Conservation (phyloP, 2,888 invertebrate genomes). For the Caenorhabditis doughertyi region DNA sequence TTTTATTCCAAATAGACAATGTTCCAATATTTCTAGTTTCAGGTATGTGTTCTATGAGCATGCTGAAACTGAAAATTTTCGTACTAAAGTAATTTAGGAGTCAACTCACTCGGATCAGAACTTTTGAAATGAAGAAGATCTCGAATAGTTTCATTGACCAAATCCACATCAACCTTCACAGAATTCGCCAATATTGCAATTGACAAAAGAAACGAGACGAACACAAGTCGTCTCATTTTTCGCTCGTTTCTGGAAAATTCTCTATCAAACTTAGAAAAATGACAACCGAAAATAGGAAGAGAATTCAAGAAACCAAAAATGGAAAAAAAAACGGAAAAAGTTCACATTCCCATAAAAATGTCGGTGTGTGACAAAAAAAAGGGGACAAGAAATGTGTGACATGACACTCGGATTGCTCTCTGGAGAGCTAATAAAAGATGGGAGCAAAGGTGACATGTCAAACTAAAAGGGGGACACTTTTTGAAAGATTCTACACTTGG, state of each 20-base stretch:
- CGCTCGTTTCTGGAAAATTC: too few species aligned
- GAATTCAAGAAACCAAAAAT: background rate
- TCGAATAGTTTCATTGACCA: slow-evolving; percentile 64
- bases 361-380: slow-evolving; percentile 19
- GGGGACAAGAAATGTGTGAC: slow-evolving; percentile 4
- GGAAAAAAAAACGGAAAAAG: slow-evolving; percentile 1
- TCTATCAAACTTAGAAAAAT: background rate
- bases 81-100: background rate
- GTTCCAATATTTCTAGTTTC: too few species aligned
- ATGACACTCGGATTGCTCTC: slow-evolving; percentile 48
- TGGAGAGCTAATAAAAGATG: slow-evolving; percentile 48
- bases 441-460: slow-evolving; percentile 57
- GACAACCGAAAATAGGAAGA: background rate
- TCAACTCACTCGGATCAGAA: slow-evolving; percentile 49
- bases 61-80: too few species aligned
- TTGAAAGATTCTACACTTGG: slow-evolving; percentile 55
- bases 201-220: slow-evolving; percentile 48
- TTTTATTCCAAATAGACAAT: too few species aligned
- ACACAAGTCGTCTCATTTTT: slow-evolving; percentile 41
- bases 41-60: too few species aligned
- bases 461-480: slow-evolving; percentile 20
- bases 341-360: slow-evolving; percentile 26
- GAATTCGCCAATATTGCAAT: too few species aligned
- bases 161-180: slow-evolving; percentile 59
- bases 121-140: slow-evolving; percentile 53